A percentile compares a stretch with the other conserved stretches of the same genome.
phyloP scores from a whole-genome alignment of 2,113 vertebrate genomes.

The Neoarius graeffei region DNA sequence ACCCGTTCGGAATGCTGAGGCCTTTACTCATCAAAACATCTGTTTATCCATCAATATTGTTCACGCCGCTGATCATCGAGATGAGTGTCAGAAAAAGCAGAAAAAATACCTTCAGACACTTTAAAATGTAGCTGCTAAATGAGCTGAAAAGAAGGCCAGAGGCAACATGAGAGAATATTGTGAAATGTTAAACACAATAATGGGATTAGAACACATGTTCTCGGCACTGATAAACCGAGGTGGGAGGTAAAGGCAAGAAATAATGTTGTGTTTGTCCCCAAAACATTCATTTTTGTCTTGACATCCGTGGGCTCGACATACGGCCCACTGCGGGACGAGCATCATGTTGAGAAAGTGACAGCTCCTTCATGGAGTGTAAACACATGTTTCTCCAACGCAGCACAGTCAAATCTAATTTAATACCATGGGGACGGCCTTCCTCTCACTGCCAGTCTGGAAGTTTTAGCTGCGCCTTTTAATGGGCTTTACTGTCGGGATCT shows the following conservation, averaged over 20 bases:
- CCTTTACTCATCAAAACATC: neutral
- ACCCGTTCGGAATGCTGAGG: neutral
- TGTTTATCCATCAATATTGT: neutral
- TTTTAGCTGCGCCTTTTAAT: conserved; percentile 73
- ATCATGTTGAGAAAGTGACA: conserved; percentile 66
- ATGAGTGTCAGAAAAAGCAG: neutral
- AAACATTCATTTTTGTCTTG: conserved; percentile 74
- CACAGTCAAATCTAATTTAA: conserved; percentile 71
- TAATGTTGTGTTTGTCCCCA: conserved; percentile 64
- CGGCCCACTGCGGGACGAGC: conserved; percentile 49
- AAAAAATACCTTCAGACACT: neutral
- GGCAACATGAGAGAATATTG: neutral
- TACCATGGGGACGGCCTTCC: conserved; percentile 49
- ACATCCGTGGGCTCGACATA: conserved; percentile 65
- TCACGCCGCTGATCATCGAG: neutral
- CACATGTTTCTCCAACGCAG: conserved; percentile 73
- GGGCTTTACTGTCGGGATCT: conserved; percentile 70
- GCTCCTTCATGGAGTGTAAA: conserved; percentile 70
- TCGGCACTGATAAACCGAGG: conserved; percentile 75
- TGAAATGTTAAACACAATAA: neutral
- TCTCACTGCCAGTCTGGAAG: conserved; percentile 70
- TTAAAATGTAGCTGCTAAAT: neutral
- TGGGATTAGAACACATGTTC: conserved; percentile 59
- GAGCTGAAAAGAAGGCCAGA: neutral
- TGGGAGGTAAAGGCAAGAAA: conserved; percentile 61